phyloP scores from a whole-genome alignment of 1,140 invertebrate genomes.

The Bombus difficillimus region DNA sequence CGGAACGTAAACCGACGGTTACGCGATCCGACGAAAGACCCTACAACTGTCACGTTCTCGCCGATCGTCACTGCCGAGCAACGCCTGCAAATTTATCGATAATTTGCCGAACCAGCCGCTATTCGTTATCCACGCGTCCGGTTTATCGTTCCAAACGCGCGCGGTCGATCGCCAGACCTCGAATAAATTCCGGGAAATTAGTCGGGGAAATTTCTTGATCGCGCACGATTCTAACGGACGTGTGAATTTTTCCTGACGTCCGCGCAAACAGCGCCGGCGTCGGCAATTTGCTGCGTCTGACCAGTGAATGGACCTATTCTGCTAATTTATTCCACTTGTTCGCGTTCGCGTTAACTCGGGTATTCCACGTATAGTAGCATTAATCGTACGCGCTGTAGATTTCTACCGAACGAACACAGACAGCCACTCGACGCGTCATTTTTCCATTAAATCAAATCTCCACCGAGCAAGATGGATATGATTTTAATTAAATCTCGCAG shows the following conservation, averaged over 20 bases:
- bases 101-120: neutral
- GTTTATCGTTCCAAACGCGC: too few relatives aligned
- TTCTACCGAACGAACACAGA: neutral
- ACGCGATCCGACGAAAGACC: slow-evolving; percentile 26
- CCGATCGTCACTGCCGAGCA: neutral
- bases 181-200: neutral
- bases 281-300: neutral
- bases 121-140: neutral
- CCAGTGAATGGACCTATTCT: neutral
- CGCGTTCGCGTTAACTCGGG: neutral
- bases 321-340: neutral
- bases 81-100: neutral
- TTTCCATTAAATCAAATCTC: slow-evolving; percentile 39
- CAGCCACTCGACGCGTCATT: neutral
- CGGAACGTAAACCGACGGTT: slow-evolving; percentile 42
- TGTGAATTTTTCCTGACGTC: neutral
- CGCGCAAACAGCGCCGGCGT: too few relatives aligned
- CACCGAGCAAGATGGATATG: neutral
- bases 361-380: neutral
- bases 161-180: neutral
- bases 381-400: neutral
- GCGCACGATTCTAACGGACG: neutral
- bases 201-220: neutral
- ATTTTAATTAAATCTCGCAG: slow-evolving; percentile 55
- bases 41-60: neutral